Percentiles rank a stretch among this genome's conserved stretches.
phyloP scores from a whole-genome alignment of 2,113 vertebrate genomes.

The Mesitornis unicolor region DNA sequence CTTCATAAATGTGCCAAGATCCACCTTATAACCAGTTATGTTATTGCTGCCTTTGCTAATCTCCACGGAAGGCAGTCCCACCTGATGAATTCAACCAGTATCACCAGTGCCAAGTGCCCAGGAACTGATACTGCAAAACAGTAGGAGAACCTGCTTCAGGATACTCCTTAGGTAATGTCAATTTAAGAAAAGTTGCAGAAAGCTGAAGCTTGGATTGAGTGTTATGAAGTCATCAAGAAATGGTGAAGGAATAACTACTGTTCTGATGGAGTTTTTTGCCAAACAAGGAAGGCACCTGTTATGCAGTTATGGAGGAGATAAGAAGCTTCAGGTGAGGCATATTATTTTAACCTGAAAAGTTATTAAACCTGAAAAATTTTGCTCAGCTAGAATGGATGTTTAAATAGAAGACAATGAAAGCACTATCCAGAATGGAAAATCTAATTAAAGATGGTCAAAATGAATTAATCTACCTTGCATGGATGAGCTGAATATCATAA shows the following conservation, averaged over 20 bases:
- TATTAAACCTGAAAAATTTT: background rate
- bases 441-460: background rate
- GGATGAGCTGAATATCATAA: background rate
- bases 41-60: background rate
- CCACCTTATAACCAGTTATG: fast-evolving
- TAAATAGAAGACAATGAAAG: constrained; percentile 5
- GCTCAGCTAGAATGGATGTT: background rate
- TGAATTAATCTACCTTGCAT: background rate
- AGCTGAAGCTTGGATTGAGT: background rate
- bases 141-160: background rate
- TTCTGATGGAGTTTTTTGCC: background rate
- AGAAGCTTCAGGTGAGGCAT: background rate
- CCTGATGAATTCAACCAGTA: background rate
- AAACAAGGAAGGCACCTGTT: background rate
- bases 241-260: background rate
- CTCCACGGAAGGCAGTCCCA: background rate
- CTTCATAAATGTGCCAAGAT: background rate
- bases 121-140: background rate
- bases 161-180: background rate
- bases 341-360: background rate
- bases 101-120: background rate
- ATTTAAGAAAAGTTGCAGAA: background rate
- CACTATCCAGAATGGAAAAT: background rate
- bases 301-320: background rate
- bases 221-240: background rate